Conservation (phyloP, 2,888 invertebrate genomes). For the Chymomyza fuscimana region DNA sequence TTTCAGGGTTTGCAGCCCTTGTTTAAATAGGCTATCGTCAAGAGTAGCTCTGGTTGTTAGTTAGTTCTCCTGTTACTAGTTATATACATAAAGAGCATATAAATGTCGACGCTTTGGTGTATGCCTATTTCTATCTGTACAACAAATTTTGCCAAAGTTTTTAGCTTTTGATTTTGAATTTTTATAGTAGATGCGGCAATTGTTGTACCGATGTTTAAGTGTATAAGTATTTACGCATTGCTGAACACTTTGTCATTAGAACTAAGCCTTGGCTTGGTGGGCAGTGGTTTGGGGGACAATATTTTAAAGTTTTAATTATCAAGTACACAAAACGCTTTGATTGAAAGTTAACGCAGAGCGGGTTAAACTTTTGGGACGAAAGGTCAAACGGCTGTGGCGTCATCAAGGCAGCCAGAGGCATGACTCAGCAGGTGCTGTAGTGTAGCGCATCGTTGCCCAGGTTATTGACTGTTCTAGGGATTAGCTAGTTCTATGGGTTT, state of each 20-base stretch:
- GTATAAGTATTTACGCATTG: constrained; percentile 67
- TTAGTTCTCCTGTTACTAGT: no score
- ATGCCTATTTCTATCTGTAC: constrained; percentile 16
- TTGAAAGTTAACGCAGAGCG: constrained; percentile 10
- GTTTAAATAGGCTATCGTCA: no score
- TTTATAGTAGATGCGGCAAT: constrained; percentile 44
- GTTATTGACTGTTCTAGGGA: constrained; percentile 54
- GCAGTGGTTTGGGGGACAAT: constrained; percentile 9
- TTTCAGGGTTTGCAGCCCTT: no score
- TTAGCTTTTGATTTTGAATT: constrained; percentile 40
- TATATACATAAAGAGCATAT: neutral
- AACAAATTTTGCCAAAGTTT: constrained; percentile 20
- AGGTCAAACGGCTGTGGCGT: constrained; percentile 58
- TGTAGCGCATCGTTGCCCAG: constrained; percentile 44
- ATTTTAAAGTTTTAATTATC: constrained; percentile 49
- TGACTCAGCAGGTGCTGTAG: neutral
- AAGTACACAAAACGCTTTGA: constrained; percentile 33
- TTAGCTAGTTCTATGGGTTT: neutral
- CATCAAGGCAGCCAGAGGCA: constrained; percentile 44
- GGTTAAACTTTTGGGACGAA: constrained; percentile 32
- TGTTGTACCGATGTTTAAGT: constrained; percentile 17
- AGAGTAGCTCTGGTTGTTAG: no score
- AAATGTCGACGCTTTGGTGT: neutral
- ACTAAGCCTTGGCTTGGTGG: neutral
- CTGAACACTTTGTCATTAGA: constrained; percentile 68